Evolutionary conservation across 2,797 vertebrate genomes (phyloP), one percentile per base, ranked within the genome.

Genomic region (Cephalopachus bancanus): DNA sequence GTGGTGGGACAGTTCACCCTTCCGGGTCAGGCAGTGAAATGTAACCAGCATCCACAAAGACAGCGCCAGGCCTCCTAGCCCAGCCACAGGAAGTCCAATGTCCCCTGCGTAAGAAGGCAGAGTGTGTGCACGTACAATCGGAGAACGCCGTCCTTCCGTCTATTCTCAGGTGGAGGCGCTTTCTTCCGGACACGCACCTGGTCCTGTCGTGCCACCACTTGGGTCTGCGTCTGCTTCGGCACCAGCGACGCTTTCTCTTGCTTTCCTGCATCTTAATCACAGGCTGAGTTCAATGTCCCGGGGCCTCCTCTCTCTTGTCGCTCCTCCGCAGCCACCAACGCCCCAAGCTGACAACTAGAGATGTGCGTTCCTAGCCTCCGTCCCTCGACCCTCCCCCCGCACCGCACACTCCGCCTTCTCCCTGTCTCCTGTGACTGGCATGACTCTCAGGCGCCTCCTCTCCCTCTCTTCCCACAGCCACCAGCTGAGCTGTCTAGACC

Each of bases 41-140:
- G 49, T 28, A 12, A 49, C 59, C 60, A 60, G 33, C 51, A 26
- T 0, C 51, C 44, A 28, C 49, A 55, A 4, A 26, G 20, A 24
- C 16, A 10, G 33, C 0, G 1, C 65, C 7, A 16, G 17, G 83
- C 3, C 7, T 4, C 55, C 51, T 51, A 28, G 79, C 17, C 9
- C 22, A 30, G 49, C 26, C 19, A 24, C 11, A 3, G 22, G 44
- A 33, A 26, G n/a, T 19, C 44, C 60, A 3, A 30, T 1, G 2
- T 17, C 69, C 64, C 51, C 76, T 0, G 2, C 11, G 16, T 28
- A 60, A 1, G 30, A 49, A 67, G 30, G 69, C 0, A 37, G 37
- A 30, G 15, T 2, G 33, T 0, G 1, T 3, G 85, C 10, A 19
- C 37, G 33, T 6, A 0, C 9, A 33, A 24, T 3, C 0, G 24